phyloP scores from a whole-genome alignment of 1,140 invertebrate genomes.

The Anadara kagoshimensis region DNA sequence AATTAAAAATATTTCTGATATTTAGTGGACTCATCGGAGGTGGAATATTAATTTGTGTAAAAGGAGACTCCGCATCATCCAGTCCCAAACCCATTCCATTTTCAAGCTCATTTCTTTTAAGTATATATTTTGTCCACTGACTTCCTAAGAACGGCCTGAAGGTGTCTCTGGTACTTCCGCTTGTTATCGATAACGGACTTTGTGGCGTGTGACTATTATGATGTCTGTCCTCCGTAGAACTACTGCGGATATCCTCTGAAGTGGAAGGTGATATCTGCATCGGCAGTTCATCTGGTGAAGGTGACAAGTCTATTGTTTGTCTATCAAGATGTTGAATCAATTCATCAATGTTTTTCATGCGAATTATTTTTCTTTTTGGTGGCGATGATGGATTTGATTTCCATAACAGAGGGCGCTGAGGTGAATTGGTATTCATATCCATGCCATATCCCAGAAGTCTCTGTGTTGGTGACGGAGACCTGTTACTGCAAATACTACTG shows the following conservation, averaged over 20 bases:
- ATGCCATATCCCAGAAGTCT: constrained; percentile 43
- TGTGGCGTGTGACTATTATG: constrained; percentile 53
- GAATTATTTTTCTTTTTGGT: constrained; percentile 60
- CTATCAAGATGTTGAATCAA: constrained; percentile 58
- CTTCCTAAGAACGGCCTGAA: constrained; percentile 56
- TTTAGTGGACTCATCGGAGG: constrained; percentile 67
- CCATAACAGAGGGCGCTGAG: constrained; percentile 46
- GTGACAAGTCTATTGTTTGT: constrained; percentile 67
- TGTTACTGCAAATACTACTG: constrained; percentile 22
- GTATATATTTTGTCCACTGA: constrained; percentile 62
- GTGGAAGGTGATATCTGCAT: constrained; percentile 64
- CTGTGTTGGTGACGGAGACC: constrained; percentile 49
- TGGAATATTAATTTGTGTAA: constrained; percentile 60
- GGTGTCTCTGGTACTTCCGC: constrained; percentile 56
- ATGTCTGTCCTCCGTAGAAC: constrained; percentile 61
- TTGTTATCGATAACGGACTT: constrained; percentile 61
- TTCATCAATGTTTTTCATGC: constrained; percentile 63
- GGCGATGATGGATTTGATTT: constrained; percentile 55
- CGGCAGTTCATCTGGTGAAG: constrained; percentile 64
- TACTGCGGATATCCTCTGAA: constrained; percentile 65
- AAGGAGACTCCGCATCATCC: constrained; percentile 49
- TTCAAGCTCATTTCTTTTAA: constrained; percentile 50
- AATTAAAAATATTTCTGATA: constrained; percentile 60
- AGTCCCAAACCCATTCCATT: constrained; percentile 34
- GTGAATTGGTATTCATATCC: constrained; percentile 17